Evolutionary conservation across 2,113 vertebrate genomes (phyloP).

Genomic region (Hippoglossus stenolepis): DNA sequence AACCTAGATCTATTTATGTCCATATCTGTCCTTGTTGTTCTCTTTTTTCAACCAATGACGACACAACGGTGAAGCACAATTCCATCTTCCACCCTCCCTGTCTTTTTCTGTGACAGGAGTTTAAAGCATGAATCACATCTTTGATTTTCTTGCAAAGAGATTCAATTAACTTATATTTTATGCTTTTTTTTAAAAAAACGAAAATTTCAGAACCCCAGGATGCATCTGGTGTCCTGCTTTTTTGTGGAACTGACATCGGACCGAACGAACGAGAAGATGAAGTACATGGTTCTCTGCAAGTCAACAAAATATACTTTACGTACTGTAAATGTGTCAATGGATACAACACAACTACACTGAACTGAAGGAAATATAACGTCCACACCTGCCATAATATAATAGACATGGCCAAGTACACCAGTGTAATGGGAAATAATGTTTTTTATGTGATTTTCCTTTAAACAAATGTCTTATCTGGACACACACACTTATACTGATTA

Average conservation of each 20-base stretch:
- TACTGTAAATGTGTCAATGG: slow-evolving; percentile 9
- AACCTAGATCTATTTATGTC: slow-evolving; percentile 68
- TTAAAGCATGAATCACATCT: slow-evolving; percentile 51
- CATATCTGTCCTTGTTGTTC: slow-evolving; percentile 42
- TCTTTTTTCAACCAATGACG: slow-evolving; percentile 24
- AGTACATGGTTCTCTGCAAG: slow-evolving; percentile 14
- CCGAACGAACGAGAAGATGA: slow-evolving; percentile 12
- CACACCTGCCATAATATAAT: slow-evolving; percentile 20
- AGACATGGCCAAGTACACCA: slow-evolving; percentile 11
- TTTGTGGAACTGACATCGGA: background rate
- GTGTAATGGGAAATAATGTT: slow-evolving; percentile 13
- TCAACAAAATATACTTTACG: slow-evolving; percentile 4
- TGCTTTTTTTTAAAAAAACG: slow-evolving; percentile 28
- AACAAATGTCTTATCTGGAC: slow-evolving; percentile 22
- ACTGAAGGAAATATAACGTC: slow-evolving; percentile 20
- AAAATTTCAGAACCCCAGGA: slow-evolving; percentile 34
- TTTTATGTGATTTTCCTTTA: slow-evolving; percentile 7
- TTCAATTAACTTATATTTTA: slow-evolving; percentile 50
- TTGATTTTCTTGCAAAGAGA: slow-evolving; percentile 51
- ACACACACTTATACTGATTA: background rate
- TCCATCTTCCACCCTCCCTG: slow-evolving; percentile 27
- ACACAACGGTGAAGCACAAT: slow-evolving; percentile 72
- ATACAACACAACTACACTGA: slow-evolving; percentile 23
- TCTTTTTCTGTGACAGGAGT: slow-evolving; percentile 36
- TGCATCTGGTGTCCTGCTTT: slow-evolving; percentile 48